Conservation (phyloP, 2,888 invertebrate genomes). For the Arrhopalites spinosus region DNA sequence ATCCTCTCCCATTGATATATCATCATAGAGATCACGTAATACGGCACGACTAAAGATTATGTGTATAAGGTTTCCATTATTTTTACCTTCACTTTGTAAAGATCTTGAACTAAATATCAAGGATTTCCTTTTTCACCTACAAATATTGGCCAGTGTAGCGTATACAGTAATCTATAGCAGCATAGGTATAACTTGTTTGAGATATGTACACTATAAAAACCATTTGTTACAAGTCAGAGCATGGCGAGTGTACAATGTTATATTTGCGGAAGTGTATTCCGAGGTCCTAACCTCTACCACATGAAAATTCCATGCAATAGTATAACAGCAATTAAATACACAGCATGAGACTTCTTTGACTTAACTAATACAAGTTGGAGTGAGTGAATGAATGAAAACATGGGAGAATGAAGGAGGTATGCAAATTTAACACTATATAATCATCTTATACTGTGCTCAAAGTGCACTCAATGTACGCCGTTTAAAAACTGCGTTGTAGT, state of each 20-base stretch:
- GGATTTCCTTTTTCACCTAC: conserved; percentile 26
- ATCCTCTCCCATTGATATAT: neutral
- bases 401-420: too few species aligned
- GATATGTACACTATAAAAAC: too few species aligned
- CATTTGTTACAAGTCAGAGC: too few species aligned
- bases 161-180: neutral
- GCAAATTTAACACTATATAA: too few species aligned
- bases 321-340: too few species aligned
- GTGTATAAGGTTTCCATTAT: conserved; percentile 1
- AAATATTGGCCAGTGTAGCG: neutral
- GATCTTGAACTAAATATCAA: conserved; percentile 36
- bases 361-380: too few species aligned
- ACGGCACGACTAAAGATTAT: neutral
- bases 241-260: too few species aligned
- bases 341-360: neutral
- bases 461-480: too few species aligned
- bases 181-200: neutral
- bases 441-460: too few species aligned
- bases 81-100: conserved; percentile 31
- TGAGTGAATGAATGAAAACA: too few species aligned
- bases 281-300: conserved; percentile 23
- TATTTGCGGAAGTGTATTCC: conserved; percentile 15
- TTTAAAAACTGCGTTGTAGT: too few species aligned
- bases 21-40: too few species aligned
- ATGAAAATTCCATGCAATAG: conserved; percentile 4